Conservation (phyloP, 2,888 invertebrate genomes). For the Xylota sylvarum region DNA sequence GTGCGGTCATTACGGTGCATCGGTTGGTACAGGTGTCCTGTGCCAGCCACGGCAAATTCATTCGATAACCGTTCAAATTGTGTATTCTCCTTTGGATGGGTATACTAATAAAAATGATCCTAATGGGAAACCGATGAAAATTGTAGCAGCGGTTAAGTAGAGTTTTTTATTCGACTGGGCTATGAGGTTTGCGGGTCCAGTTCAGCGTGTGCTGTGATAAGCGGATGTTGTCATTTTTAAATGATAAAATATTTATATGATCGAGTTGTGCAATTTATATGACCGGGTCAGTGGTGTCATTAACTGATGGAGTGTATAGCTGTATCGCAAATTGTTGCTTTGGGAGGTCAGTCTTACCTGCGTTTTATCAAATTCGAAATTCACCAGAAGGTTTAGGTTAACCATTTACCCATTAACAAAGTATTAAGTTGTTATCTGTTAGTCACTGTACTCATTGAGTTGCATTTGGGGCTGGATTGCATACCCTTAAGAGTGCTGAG, state of each 20-base stretch:
- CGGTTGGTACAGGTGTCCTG: slow-evolving; percentile 69
- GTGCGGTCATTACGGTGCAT: slow-evolving; percentile 58
- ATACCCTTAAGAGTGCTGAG: too few relatives aligned
- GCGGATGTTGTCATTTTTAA: slow-evolving; percentile 56
- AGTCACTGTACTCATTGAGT: too few relatives aligned
- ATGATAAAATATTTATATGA: slow-evolving; percentile 67
- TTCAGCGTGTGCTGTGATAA: slow-evolving; percentile 61
- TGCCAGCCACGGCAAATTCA: slow-evolving; percentile 38
- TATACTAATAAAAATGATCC: slow-evolving; percentile 72
- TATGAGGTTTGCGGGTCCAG: slow-evolving; percentile 18
- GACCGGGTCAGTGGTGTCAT: slow-evolving; percentile 28
- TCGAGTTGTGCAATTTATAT: slow-evolving; percentile 61
- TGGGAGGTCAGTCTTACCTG: too few relatives aligned
- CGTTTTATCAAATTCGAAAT: too few relatives aligned
- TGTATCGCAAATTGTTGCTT: too few relatives aligned
- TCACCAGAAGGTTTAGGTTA: too few relatives aligned
- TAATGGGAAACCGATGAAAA: slow-evolving; percentile 77
- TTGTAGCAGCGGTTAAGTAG: slow-evolving; percentile 68
- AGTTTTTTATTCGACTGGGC: slow-evolving; percentile 60
- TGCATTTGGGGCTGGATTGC: too few relatives aligned
- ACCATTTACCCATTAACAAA: too few relatives aligned
- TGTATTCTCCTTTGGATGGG: slow-evolving; percentile 41
- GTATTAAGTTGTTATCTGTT: too few relatives aligned
- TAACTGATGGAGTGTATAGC: background rate
- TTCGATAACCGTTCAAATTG: slow-evolving; percentile 55